phyloP scores from a whole-genome alignment of 2,113 vertebrate genomes.

The Pseudolaguvia tuberculata region DNA sequence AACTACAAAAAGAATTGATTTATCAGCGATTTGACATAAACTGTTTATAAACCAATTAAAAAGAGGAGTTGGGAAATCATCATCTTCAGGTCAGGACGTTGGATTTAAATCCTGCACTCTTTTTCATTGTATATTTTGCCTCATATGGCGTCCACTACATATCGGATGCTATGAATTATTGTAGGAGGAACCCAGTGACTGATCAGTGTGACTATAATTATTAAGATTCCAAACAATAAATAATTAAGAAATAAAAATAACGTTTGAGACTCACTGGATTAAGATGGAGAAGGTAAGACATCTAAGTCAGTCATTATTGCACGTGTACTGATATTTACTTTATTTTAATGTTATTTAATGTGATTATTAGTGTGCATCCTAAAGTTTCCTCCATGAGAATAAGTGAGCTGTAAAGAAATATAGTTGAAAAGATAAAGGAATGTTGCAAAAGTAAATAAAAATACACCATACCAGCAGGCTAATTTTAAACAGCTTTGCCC shows the following conservation, averaged over 20 bases:
- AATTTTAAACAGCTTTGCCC: background rate
- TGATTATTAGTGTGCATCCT: background rate
- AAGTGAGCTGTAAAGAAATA: background rate
- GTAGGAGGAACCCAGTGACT: background rate
- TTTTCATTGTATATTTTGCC: background rate
- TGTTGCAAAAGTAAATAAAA: background rate
- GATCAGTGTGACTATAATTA: background rate
- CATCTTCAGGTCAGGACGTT: background rate
- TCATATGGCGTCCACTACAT: background rate
- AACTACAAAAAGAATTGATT: background rate
- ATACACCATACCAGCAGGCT: background rate
- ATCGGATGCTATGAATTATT: constrained; percentile 3
- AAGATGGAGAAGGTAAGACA: background rate
- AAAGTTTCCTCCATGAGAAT: background rate
- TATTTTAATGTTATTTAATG: background rate
- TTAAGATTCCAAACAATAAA: background rate
- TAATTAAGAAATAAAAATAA: background rate
- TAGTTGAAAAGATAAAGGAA: background rate
- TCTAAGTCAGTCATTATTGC: background rate
- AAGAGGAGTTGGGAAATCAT: background rate
- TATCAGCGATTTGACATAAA: no score
- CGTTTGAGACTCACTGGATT: background rate
- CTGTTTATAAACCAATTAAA: background rate
- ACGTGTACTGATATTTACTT: background rate
- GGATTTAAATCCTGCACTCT: background rate